Base-by-base conservation (phyloP, 1,140 invertebrate genomes). In the Drosophila hydei region DNA sequence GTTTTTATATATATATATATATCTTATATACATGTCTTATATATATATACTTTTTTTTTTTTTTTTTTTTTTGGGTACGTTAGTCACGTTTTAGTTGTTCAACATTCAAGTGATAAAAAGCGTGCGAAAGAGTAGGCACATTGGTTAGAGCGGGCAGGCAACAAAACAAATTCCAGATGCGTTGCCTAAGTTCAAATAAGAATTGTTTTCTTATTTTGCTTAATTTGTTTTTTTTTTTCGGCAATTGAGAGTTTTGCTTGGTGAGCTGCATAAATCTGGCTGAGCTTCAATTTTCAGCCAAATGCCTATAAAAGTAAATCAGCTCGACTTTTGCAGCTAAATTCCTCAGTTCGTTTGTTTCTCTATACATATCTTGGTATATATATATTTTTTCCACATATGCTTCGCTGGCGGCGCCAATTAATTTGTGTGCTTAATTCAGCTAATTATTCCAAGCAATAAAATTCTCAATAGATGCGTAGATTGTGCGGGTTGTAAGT, bases 381-480 rank as follows among this genome's bases (percentile, higher is more conserved):
- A 12, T 11, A 21, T 45, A 65, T 67, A n/a, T 77, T 76, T 74
- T 62, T 70, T 60, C 45, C 81, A 87, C 81, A 85, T 88, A 85
- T 85, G 81, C 62, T 70, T 33, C 47, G 54, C 16, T 72, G 58
- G 42, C 27, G 59, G 59, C 45, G 77, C 74, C 81, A 85, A 85
- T 85, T 85, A 85, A 85, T 85, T 87, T 81, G 81, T 81, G 77
- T 58, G 75, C 83, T 87, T 88, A 87, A 83, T 87, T 87, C 83
- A 77, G 60, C 78, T 88, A 87, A 88, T 87, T 87, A 87, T 87
- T 87, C 83, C 83, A 63, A 62, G 83, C 83, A 83, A 87, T 87
- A 87, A 87, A 87, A 79, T 79, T 87, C 80, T 77, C 83, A 88
- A 87, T 88, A 88, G 83, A 83, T 79, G 72, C 47, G 73, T 73